Evolutionary conservation across 2,888 invertebrate species (phyloP).

Genomic region (Drosophila mayaguana): DNA sequence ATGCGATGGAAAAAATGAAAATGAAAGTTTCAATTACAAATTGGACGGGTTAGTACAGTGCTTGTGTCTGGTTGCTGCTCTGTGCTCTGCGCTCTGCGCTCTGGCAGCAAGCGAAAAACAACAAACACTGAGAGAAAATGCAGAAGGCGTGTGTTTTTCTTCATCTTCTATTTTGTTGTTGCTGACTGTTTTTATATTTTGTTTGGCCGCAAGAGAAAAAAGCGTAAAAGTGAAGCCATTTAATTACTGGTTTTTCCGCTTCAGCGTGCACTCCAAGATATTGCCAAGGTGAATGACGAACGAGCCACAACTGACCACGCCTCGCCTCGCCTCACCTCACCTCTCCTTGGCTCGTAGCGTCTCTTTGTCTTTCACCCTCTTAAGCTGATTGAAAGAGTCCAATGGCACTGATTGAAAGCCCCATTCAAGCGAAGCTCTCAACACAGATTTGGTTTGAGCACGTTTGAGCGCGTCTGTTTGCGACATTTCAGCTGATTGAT

Average conservation of each 20-base stretch:
- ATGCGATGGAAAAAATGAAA: slow-evolving; percentile 53
- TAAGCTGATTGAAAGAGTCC: slow-evolving; percentile 35
- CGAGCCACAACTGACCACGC: slow-evolving; percentile 24
- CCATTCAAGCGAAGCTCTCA: slow-evolving; percentile 35
- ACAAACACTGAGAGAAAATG: slow-evolving; percentile 18
- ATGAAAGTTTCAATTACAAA: slow-evolving; percentile 77
- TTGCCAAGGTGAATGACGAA: slow-evolving; percentile 74
- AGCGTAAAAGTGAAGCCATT: slow-evolving; percentile 61
- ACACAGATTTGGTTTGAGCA: slow-evolving; percentile 34
- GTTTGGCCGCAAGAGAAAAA: slow-evolving; percentile 32
- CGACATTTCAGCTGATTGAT: slow-evolving; percentile 12
- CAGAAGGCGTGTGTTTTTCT: slow-evolving; percentile 31
- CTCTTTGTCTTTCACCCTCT: slow-evolving; percentile 2
- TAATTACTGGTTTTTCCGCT: slow-evolving; percentile 76
- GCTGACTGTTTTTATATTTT: neutral
- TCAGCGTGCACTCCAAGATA: slow-evolving; percentile 53
- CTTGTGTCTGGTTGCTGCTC: slow-evolving; percentile 3
- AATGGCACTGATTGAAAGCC: slow-evolving; percentile 34
- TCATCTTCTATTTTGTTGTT: neutral
- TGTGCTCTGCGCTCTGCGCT: slow-evolving; percentile 4
- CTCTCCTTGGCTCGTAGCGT: neutral
- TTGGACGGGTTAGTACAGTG: slow-evolving; percentile 41
- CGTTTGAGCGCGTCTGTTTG: neutral
- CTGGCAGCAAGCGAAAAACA: slow-evolving; percentile 8
- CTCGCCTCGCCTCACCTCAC: neutral